Evolutionary conservation across 2,888 invertebrate species (phyloP).

Genomic region (Empis livida): DNA sequence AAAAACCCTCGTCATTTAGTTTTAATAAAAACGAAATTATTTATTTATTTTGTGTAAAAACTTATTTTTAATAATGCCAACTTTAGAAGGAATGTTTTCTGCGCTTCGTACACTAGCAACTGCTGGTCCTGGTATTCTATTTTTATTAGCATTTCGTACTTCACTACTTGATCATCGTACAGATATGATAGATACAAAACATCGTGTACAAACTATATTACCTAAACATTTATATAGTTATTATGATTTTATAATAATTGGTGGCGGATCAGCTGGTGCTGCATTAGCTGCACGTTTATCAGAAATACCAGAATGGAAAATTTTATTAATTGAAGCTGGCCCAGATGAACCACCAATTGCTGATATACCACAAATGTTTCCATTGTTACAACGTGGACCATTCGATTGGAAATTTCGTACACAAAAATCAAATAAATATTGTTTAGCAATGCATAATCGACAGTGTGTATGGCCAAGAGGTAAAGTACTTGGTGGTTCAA

Average conservation of each 20-base stretch:
- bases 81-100: constrained; percentile 36
- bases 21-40: too few species aligned
- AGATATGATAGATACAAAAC: constrained; percentile 55
- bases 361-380: constrained; percentile 60
- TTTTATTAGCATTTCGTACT: constrained; percentile 50
- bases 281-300: constrained; percentile 66
- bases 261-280: constrained; percentile 71
- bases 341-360: constrained; percentile 57
- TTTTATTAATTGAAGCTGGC: constrained; percentile 70
- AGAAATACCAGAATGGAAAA: constrained; percentile 56
- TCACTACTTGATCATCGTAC: constrained; percentile 50
- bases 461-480: constrained; percentile 67
- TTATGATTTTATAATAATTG: constrained; percentile 71
- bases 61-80: neutral
- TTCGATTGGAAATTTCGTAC: constrained; percentile 76
- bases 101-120: constrained; percentile 49
- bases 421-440: constrained; percentile 54
- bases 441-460: constrained; percentile 50
- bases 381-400: constrained; percentile 54
- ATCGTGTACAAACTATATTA: constrained; percentile 46
- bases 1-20: too few species aligned
- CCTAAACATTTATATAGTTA: constrained; percentile 41
- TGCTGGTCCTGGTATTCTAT: constrained; percentile 49
- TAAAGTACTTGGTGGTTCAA: constrained; percentile 66
- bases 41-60: too few species aligned